Percentiles rank a stretch among this genome's conserved stretches.
phyloP scores from a whole-genome alignment of 2,797 vertebrate species.

The Gadopsis bispinosus region DNA sequence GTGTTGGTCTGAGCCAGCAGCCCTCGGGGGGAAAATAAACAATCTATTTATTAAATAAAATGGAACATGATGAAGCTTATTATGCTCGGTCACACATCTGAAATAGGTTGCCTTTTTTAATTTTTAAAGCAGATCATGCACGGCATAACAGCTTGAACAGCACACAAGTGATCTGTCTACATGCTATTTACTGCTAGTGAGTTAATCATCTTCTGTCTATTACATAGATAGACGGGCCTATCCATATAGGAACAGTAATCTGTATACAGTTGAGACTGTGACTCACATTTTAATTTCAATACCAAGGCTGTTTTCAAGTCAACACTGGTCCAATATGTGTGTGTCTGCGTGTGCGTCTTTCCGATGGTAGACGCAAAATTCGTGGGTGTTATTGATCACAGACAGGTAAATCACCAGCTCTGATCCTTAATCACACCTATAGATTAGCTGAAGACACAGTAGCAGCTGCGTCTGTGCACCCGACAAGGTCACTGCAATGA shows the following conservation, averaged over 20 bases:
- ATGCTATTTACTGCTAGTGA: constrained; percentile 20
- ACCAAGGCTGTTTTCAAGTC: background rate
- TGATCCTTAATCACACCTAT: constrained; percentile 68
- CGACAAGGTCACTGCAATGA: constrained; percentile 60
- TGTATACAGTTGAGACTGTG: background rate
- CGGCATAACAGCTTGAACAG: constrained; percentile 14
- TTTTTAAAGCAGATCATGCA: constrained; percentile 54
- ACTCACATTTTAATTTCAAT: constrained; percentile 2
- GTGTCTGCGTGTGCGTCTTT: constrained; percentile 3
- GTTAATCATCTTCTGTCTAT: constrained; percentile 12
- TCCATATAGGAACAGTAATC: background rate
- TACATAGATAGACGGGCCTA: background rate
- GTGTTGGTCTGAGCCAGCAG: constrained; percentile 57
- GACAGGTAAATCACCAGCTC: constrained; percentile 64
- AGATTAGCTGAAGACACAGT: constrained; percentile 45
- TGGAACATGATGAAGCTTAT: constrained; percentile 66
- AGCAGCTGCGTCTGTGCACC: constrained; percentile 33
- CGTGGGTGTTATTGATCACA: constrained; percentile 64
- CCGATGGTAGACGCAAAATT: constrained; percentile 42
- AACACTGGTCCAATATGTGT: background rate
- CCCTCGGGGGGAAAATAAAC: constrained; percentile 69
- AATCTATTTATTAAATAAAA: constrained; percentile 75
- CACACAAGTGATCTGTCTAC: constrained; percentile 23
- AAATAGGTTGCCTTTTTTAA: constrained; percentile 46
- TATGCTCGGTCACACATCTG: constrained; percentile 37